These are phyloP conservation scores for Drosophila vallismaia DNA, from an alignment of 2,888 invertebrate species.

Conservation along the genomic window DNA sequence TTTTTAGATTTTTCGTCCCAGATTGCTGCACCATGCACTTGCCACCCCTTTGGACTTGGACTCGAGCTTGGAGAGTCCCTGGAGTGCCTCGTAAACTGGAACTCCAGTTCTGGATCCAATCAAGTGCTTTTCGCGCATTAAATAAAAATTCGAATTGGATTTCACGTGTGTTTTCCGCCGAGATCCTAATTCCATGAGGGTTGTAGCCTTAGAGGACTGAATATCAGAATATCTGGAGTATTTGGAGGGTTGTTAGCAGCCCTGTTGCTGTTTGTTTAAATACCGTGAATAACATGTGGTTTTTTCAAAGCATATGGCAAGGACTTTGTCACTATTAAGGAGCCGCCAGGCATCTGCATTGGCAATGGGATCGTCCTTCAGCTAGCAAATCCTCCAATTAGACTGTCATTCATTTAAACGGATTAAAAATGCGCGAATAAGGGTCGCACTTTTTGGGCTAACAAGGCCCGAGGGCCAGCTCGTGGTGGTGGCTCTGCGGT, in stretches of 20 bases:
- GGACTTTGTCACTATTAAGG: constrained; percentile 82
- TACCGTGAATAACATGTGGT: constrained; percentile 84
- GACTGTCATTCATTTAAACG: constrained; percentile 84
- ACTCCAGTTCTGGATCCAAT: constrained; percentile 57
- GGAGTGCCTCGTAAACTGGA: constrained; percentile 43
- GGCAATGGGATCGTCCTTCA: constrained; percentile 36
- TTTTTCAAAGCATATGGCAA: constrained; percentile 84
- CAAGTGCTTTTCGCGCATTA: constrained; percentile 82
- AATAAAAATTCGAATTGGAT: constrained; percentile 82
- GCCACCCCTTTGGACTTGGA: constrained; percentile 39
- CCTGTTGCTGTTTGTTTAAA: constrained; percentile 82
- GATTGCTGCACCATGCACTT: constrained; percentile 47
- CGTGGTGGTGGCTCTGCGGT: constrained; percentile 64
- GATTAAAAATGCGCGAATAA: constrained; percentile 76
- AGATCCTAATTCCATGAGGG: constrained; percentile 71
- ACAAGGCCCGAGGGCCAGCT: constrained; percentile 38
- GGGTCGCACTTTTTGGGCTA: constrained; percentile 50
- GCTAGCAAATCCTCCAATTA: constrained; percentile 83
- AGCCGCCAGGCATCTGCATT: constrained; percentile 36
- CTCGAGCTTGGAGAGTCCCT: constrained; percentile 44
- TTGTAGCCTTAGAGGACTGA: constrained; percentile 24
- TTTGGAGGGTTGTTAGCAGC: constrained; percentile 54
- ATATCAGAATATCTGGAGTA: constrained; percentile 1
- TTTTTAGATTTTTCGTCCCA: neutral
- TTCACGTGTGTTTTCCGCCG: constrained; percentile 45